Conservation (phyloP, 2,113 vertebrate species). For the Spheniscus mendiculus region DNA sequence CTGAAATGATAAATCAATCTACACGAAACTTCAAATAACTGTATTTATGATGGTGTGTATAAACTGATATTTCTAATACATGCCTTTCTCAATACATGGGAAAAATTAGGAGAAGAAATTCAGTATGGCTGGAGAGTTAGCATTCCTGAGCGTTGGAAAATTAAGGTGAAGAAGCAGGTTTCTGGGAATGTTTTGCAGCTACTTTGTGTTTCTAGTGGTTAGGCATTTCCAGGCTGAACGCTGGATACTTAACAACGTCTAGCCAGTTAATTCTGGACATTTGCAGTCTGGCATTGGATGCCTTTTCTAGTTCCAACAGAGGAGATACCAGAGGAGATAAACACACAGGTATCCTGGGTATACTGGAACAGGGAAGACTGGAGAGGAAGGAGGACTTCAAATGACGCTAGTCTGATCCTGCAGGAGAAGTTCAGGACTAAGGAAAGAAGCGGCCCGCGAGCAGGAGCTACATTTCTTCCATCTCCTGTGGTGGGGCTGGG, state of each 20-base stretch:
- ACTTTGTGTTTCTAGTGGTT: neutral
- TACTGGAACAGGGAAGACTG: neutral
- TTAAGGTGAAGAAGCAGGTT: neutral
- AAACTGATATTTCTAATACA: neutral
- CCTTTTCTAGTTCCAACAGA: neutral
- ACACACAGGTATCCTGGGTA: neutral
- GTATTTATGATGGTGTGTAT: neutral
- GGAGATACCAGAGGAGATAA: neutral
- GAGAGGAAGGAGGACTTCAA: neutral
- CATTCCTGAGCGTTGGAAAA: neutral
- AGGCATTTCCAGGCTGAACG: neutral
- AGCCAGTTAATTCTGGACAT: neutral
- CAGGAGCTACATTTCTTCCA: rapidly evolving
- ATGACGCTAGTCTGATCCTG: neutral
- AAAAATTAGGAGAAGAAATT: neutral
- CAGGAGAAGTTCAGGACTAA: neutral
- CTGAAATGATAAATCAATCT: neutral
- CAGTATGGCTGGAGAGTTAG: neutral
- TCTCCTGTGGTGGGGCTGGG: neutral
- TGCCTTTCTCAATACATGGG: neutral
- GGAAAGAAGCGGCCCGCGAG: neutral
- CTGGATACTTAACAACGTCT: neutral
- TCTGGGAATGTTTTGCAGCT: neutral
- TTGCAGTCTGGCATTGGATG: neutral
- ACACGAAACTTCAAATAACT: neutral